phyloP scores from a whole-genome alignment of 2,113 vertebrate species.

The Picathartes gymnocephalus region DNA sequence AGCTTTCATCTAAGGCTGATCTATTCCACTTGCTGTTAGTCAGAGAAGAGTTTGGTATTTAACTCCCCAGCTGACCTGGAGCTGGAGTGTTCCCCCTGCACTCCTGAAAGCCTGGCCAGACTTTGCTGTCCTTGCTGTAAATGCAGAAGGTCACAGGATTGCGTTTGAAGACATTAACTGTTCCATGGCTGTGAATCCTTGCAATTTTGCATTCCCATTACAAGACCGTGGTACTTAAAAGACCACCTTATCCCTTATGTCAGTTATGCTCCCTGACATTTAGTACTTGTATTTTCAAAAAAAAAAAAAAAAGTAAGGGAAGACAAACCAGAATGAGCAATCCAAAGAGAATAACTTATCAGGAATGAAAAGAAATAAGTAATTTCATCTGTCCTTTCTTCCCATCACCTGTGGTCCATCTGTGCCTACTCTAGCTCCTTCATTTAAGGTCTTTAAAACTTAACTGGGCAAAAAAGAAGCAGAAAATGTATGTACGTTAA shows the following conservation, averaged over 20 bases:
- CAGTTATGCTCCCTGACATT: not conserved
- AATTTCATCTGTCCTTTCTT: not conserved
- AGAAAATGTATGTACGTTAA: not conserved
- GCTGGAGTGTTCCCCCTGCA: not conserved
- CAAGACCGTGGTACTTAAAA: not conserved
- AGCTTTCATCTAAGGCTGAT: not conserved
- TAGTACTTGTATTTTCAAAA: not conserved
- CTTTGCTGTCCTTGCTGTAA: not conserved
- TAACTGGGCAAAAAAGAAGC: not conserved
- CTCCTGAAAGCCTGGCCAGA: not conserved
- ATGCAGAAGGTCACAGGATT: not conserved
- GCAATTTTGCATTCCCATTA: not conserved
- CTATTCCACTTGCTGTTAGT: not conserved
- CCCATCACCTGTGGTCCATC: not conserved
- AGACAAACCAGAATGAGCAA: not conserved
- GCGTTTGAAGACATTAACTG: not conserved
- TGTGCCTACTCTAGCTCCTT: not conserved
- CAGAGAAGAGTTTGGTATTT: not conserved
- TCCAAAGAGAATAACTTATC: not conserved
- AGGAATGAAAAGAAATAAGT: not conserved
- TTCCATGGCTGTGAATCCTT: not conserved
- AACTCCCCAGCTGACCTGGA: not conserved
- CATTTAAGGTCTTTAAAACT: not conserved
- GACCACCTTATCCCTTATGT: not conserved
- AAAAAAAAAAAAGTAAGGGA: not conserved